Evolutionary conservation across 2,888 invertebrate genomes (phyloP), one percentile per base, ranked within the genome.

Genomic region (Cheilosia pagana): DNA sequence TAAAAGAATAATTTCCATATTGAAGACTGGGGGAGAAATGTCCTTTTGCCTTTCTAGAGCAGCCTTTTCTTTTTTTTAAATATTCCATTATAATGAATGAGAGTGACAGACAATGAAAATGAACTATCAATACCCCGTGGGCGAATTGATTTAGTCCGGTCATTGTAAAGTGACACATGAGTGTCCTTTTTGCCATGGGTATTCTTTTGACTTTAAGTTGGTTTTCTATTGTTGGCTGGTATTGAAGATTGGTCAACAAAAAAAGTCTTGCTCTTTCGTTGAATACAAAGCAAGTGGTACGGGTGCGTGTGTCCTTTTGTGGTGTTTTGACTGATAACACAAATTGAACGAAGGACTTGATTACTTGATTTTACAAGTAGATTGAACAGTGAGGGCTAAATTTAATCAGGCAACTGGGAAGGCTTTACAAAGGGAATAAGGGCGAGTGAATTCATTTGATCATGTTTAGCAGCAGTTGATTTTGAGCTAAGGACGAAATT

Each of bases 321-420:
- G 35, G 63, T 35, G 25, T 25, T 48, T 74, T 21, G 19, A 65
- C 19, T 48, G 48, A 48, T 57, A 57, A 25, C 25, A 45, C 63
- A 74, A 65, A 57, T 48, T 74, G 74, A 65, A 74, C 74, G 65
- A 74, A 74, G 19, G 65, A 65, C 55, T 12, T 65, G 65, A 74
- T 74, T 57, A 65, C 39, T 8, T 74, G 57, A 65, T 55, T 65
- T 57, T 35, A 48, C 63, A 63, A 72, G 45, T 43, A 62, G 52
- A 62, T 53, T 45, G 62, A 45, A 55, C 43, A 72, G 35, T 72
- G 43, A 53, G 21, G 72, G 31, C 19, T 19, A 21, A 60, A 28
- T 28, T 60, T 43, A 28, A 43, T 62, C 12, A 28, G 23, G 16
- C 28, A 1, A n/a, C 21, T 1, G n/a, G n/a, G 7, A n/a, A 19